A percentile compares a stretch with the other conserved stretches of the same genome.
phyloP scores from a whole-genome alignment of 2,888 invertebrate genomes.

The Cheilosia scutellata region DNA sequence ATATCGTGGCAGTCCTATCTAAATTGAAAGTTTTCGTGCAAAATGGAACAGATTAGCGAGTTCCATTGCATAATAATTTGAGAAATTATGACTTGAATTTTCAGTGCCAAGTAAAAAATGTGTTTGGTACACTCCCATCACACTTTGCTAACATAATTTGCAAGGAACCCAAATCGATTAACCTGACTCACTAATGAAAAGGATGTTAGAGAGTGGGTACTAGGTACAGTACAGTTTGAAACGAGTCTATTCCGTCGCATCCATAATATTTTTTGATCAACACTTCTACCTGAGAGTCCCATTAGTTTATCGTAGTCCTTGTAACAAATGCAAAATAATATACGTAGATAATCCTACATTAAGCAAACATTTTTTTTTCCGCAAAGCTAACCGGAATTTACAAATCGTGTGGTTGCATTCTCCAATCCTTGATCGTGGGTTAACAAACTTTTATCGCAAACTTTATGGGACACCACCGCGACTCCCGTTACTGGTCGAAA shows the following conservation, averaged over 20 bases:
- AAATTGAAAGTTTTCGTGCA: conserved; percentile 23
- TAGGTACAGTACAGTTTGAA: background rate
- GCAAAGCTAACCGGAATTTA: background rate
- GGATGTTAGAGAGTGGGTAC: background rate
- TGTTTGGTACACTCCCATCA: conserved; percentile 6
- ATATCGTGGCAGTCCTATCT: background rate
- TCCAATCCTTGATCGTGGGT: conserved; percentile 41
- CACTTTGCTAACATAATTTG: background rate
- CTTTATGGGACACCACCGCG: no score
- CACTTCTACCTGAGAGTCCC: background rate
- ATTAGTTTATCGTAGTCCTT: conserved; percentile 33
- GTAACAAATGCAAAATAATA: conserved; percentile 60
- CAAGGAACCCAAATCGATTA: conserved; percentile 40
- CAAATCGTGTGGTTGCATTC: conserved; percentile 28
- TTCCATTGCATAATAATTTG: conserved; percentile 59
- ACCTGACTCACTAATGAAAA: conserved; percentile 52
- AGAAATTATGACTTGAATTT: background rate
- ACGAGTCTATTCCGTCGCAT: background rate
- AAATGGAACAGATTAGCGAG: conserved; percentile 33
- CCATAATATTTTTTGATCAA: background rate
- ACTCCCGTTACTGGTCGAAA: conserved; percentile 6
- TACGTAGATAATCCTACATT: background rate
- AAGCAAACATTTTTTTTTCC: conserved; percentile 1
- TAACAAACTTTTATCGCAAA: conserved; percentile 7
- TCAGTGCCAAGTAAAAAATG: background rate